Percentiles rank a stretch among this genome's conserved stretches.
These are phyloP conservation scores for Tenthredo distinguenda DNA, from an alignment of 2,888 invertebrate species.

Conservation along the genomic window DNA sequence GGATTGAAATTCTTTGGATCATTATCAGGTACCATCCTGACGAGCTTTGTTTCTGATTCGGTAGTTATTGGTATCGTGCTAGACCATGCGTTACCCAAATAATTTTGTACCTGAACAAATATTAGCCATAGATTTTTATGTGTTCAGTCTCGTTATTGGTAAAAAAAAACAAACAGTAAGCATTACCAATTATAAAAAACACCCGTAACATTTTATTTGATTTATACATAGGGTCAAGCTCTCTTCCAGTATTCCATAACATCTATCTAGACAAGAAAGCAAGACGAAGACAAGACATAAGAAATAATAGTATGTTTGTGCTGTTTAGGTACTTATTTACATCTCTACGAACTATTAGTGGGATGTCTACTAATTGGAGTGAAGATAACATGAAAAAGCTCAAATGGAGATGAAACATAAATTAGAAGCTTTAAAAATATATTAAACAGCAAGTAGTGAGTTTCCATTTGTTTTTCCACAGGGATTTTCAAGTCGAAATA, in stretches of 20 bases:
- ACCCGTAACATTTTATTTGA: slow-evolving; percentile 10
- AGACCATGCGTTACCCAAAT: slow-evolving; percentile 85
- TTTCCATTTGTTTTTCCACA: neutral
- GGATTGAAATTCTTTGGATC: slow-evolving; percentile 85
- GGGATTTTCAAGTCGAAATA: neutral
- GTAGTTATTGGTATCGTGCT: slow-evolving; percentile 85
- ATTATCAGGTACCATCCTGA: slow-evolving; percentile 84
- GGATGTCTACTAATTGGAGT: neutral
- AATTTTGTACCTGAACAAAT: slow-evolving; percentile 80
- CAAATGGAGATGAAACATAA: neutral
- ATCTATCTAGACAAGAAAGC: slow-evolving; percentile 32
- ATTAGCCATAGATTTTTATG: slow-evolving; percentile 31
- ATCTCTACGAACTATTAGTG: neutral
- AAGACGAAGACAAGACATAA: slow-evolving; percentile 10
- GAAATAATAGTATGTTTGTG: neutral
- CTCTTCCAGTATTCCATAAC: slow-evolving; percentile 28
- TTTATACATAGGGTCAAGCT: slow-evolving; percentile 29
- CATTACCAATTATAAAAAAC: slow-evolving; percentile 42
- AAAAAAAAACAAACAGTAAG: slow-evolving; percentile 26
- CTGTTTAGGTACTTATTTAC: neutral
- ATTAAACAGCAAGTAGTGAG: neutral
- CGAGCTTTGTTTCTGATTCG: slow-evolving; percentile 83
- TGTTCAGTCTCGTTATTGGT: neutral
- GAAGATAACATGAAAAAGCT: neutral
- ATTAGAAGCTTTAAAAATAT: neutral